Evolutionary conservation across 2,113 vertebrate genomes (phyloP), one percentile per base, ranked within the genome.

Genomic region (Mormyrus lacerda): DNA sequence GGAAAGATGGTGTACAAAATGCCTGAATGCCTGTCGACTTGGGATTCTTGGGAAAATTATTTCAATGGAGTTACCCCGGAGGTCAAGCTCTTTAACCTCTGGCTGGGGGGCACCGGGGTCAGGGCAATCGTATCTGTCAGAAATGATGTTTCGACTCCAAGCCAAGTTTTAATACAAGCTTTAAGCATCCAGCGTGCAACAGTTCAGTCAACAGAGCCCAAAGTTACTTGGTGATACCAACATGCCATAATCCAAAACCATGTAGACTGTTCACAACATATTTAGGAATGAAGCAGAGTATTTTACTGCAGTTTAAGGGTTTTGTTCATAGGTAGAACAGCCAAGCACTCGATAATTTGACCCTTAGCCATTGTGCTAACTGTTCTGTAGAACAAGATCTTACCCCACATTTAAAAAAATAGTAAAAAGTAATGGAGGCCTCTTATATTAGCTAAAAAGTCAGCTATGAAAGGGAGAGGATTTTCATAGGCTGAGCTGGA

Each of bases 1-100:
- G 51, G 87, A 90, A 83, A 90, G 91, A 90, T 91, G 76, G 35
- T 84, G 13, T 11, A 84, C 53, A 61, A 55, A 89, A 89, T 44
- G 42, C 61, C 4, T n/a, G 45, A 90, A 93, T 91, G 87, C 65
- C 90, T 91, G 88, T 91, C 90, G 90, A 88, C 89, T 90, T 89
- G 89, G 90, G 88, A 61, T 82, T 21, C 87, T 91, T 73, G 92
- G 93, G 88, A 92, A 92, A 90, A 89, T 19, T 69, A 92, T 92
- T 69, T 93, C 89, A 93, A 92, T 89, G 84, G 90, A 61, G 89
- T 91, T 90, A 93, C 91, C 92, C 90, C 35, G 7, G 55, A 88
- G 92, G 93, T 95, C 92, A 94, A 94, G 92, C 90, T 93, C 92
- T 95, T 95, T 94, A 94, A 94, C 93, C 93, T 88, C 89, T 90